These are phyloP conservation scores for Apantesis nais DNA, from an alignment of 2,888 invertebrate genomes.

Conservation along the genomic window DNA sequence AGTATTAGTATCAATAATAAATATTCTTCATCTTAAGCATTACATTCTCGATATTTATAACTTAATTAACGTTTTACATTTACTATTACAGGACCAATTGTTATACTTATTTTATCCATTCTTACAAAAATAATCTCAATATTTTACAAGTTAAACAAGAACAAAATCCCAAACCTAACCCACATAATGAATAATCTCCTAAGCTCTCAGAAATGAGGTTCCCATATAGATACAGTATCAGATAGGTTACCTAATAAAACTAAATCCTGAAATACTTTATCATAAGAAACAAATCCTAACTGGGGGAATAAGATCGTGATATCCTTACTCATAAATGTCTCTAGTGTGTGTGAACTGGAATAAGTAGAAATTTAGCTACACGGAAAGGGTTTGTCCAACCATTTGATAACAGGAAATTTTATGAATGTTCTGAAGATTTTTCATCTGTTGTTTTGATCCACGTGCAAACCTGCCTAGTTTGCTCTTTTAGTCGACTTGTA, in stretches of 20 bases:
- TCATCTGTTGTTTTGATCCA: constrained; percentile 30
- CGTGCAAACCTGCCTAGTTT: too few species aligned
- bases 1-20: too few species aligned
- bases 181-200: too few species aligned
- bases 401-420: constrained; percentile 67
- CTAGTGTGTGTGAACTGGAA: constrained; percentile 52
- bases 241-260: constrained; percentile 34
- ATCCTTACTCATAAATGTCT: constrained; percentile 32
- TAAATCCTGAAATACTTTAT: constrained; percentile 39
- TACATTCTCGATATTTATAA: too few species aligned
- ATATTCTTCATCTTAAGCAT: too few species aligned
- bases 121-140: background rate
- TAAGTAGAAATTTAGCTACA: constrained; percentile 74
- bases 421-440: constrained; percentile 52
- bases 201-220: constrained; percentile 2
- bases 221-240: constrained; percentile 36
- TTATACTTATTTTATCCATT: too few species aligned
- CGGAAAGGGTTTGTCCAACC: constrained; percentile 68
- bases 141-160: background rate
- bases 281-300: constrained; percentile 33
- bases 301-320: constrained; percentile 42
- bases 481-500: too few species aligned
- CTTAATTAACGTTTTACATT: too few species aligned
- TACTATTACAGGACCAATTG: too few species aligned
- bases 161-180: background rate